Evolutionary conservation across 2,113 vertebrate species (phyloP).

Genomic region (Perccottus glenii): DNA sequence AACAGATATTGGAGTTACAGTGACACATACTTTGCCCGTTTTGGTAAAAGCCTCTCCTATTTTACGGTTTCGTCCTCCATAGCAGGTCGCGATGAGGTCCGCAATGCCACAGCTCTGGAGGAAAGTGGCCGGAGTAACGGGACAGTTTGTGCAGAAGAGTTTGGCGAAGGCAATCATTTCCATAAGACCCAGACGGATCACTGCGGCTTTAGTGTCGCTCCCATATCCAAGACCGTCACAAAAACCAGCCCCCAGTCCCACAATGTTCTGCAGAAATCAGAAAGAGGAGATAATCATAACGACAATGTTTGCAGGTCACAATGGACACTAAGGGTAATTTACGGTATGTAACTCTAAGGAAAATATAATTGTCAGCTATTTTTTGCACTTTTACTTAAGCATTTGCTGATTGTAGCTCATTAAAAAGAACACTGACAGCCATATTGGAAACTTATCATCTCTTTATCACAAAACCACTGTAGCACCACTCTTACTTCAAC

Average conservation of each 20-base stretch:
- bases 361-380: too few relatives aligned
- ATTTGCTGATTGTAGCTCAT: too few relatives aligned
- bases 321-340: too few relatives aligned
- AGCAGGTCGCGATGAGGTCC: conserved; percentile 97
- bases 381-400: too few relatives aligned
- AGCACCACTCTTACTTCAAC: too few relatives aligned
- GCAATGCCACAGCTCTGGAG: conserved; percentile 96
- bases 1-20: background rate
- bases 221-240: conserved; percentile 94
- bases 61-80: conserved; percentile 92
- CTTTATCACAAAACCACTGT: too few relatives aligned
- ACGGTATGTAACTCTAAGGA: too few relatives aligned
- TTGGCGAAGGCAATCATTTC: conserved; percentile 94
- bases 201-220: conserved; percentile 95
- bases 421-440: too few relatives aligned
- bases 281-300: too few relatives aligned
- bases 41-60: conserved; percentile 91
- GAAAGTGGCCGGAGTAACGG: conserved; percentile 86
- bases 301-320: too few relatives aligned
- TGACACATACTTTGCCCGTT: conserved; percentile 86
- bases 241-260: conserved; percentile 95
- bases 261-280: conserved; percentile 84
- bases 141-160: conserved; percentile 87
- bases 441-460: too few relatives aligned
- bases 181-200: conserved; percentile 96